Conservation (phyloP, 2,888 invertebrate species). For the Monoplex corrugatus region DNA sequence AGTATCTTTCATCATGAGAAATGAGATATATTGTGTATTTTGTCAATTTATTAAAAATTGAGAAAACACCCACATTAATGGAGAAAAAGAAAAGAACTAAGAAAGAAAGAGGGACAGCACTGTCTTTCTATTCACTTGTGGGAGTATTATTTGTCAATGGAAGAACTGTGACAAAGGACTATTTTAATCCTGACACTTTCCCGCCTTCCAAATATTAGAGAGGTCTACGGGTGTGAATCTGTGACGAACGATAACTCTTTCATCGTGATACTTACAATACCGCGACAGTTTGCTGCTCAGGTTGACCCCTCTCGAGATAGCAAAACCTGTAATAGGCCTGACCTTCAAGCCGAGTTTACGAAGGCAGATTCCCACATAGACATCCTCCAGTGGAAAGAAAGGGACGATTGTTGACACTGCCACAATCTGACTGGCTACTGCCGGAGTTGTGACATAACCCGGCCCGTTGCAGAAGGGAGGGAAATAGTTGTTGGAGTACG, state of each 20-base stretch:
- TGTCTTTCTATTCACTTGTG: too few relatives aligned
- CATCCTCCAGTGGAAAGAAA: constrained; percentile 50
- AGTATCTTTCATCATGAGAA: too few relatives aligned
- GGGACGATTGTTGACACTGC: constrained; percentile 38
- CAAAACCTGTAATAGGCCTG: background rate
- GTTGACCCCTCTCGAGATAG: background rate
- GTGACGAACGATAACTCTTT: background rate
- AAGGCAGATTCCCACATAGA: constrained; percentile 47
- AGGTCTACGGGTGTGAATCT: background rate
- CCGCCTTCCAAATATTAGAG: background rate
- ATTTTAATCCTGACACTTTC: background rate
- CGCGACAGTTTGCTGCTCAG: background rate
- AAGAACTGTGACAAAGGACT: too few relatives aligned
- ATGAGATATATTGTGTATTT: too few relatives aligned
- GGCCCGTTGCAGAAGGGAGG: constrained; percentile 50
- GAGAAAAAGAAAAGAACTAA: too few relatives aligned
- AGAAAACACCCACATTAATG: too few relatives aligned
- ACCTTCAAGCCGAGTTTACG: constrained; percentile 1
- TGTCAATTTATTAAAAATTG: too few relatives aligned
- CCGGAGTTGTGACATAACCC: constrained; percentile 41
- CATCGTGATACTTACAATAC: background rate
- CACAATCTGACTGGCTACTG: constrained; percentile 21
- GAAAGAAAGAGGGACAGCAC: too few relatives aligned
- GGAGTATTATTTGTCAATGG: too few relatives aligned
- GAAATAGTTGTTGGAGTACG: constrained; percentile 21